A percentile compares a stretch with the other conserved stretches of the same genome.
phyloP scores from a whole-genome alignment of 2,888 invertebrate species.

The Rhagium mordax region DNA sequence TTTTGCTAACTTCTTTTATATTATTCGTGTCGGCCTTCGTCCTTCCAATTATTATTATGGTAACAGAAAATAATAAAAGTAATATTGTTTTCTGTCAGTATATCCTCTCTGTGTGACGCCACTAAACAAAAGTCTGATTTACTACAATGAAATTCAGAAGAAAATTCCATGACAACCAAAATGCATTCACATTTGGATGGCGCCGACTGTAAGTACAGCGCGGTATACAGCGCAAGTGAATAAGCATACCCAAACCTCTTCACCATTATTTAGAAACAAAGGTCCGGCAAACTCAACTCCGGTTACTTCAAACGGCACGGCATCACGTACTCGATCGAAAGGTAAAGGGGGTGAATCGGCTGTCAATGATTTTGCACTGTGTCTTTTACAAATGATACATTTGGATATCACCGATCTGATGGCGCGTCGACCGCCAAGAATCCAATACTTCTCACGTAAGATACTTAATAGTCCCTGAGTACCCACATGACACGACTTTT shows the following conservation, averaged over 20 bases:
- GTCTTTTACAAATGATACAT: constrained; percentile 50
- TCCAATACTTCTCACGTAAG: constrained; percentile 53
- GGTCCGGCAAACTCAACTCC: constrained; percentile 66
- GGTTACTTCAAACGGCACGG: no score
- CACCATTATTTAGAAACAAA: constrained; percentile 53
- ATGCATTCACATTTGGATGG: no score
- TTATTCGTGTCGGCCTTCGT: no score
- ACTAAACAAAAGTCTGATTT: no score
- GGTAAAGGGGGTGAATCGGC: constrained; percentile 55
- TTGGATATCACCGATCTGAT: constrained; percentile 42
- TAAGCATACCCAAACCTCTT: constrained; percentile 61
- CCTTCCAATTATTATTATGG: no score
- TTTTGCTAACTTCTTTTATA: no score
- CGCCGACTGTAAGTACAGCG: no score
- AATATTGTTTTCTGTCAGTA: no score
- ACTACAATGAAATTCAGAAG: no score
- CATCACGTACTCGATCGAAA: constrained; percentile 55
- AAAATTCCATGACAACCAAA: no score
- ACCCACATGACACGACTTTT: constrained; percentile 42
- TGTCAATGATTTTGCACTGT: constrained; percentile 47
- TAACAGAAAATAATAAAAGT: no score
- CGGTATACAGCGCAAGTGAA: constrained; percentile 67
- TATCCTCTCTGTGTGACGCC: no score
- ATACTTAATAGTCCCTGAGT: constrained; percentile 44
- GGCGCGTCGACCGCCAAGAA: constrained; percentile 47